Conservation (phyloP, 2,888 invertebrate species). For the Trachelus stipa region DNA sequence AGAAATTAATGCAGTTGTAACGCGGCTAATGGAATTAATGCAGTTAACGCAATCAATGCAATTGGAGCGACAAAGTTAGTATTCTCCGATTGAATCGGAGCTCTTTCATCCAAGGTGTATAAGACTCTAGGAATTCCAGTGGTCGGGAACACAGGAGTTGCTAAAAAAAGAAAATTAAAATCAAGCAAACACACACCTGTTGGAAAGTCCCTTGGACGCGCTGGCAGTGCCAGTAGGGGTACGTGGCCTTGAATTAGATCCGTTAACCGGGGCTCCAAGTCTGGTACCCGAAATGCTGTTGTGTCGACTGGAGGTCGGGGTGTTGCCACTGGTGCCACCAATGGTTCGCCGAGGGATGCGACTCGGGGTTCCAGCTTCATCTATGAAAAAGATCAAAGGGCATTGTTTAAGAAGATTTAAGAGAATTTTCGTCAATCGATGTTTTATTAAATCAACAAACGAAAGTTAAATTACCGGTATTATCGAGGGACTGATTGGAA, state of each 20-base stretch:
- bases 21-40: not conserved
- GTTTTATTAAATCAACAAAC: not conserved
- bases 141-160: not conserved
- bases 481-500: slow-evolving; percentile 90
- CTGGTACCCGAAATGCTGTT: slow-evolving; percentile 73
- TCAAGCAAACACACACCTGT: slow-evolving; percentile 71
- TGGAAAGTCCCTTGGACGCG: slow-evolving; percentile 75
- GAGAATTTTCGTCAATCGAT: not conserved
- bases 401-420: not conserved
- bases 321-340: slow-evolving; percentile 72
- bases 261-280: slow-evolving; percentile 73
- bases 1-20: slow-evolving; percentile 2
- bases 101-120: slow-evolving; percentile 35
- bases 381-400: slow-evolving; percentile 61
- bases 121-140: not conserved
- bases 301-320: slow-evolving; percentile 71
- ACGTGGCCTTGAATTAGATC: slow-evolving; percentile 73
- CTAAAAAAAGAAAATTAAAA: not conserved
- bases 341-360: slow-evolving; percentile 82
- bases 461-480: slow-evolving; percentile 75
- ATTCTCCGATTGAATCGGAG: not conserved
- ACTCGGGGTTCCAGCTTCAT: slow-evolving; percentile 80
- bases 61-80: slow-evolving; percentile 22
- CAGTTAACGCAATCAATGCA: slow-evolving; percentile 55
- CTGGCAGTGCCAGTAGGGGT: slow-evolving; percentile 84